Base-by-base conservation (phyloP, 2,113 vertebrate species). In the Strix aluco region DNA sequence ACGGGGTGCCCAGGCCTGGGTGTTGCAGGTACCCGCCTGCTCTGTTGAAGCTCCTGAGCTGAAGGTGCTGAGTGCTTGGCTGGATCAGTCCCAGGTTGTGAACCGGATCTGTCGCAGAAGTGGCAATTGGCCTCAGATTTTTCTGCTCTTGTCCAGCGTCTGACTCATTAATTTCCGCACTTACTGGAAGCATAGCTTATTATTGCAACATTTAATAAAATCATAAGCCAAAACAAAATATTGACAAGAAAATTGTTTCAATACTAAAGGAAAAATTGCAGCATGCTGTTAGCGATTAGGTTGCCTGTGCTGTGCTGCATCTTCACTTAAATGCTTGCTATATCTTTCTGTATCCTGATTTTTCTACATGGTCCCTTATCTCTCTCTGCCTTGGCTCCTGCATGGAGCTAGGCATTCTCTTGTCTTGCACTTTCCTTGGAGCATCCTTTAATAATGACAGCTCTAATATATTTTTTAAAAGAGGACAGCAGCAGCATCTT, bases 171-270 rank as follows among this genome's bases (percentile, higher is more conserved):
- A 87, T 95, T 96, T 94, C 95, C 11, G 1, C 34, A 4, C 58
- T 97, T 95, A 95, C 96, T 92, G 93, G 96, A 96, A 95, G n/a
- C 92, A n/a, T 22, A 58, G 81, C 71, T 90, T 17, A 4, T 87
- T 88, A 92, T 93, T 86, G 94, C 94, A 91, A 94, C 90, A 80
- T 30, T 29, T 62, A 75, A 90, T 66, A 38, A 85, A 94, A 69
- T 36, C 62, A 46, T 32, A 74, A 38, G 93, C 85, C 88, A 93
- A 96, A 94, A n/a, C 85, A 77, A 94, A 96, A 82, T 88, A 93
- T 90, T 93, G 90, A 82, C 71, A 15, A 59, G 89, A 63, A 79
- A 89, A 85, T 49, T 23, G 46, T 42, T 94, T 92, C 83, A 63
- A 22, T 91, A 8, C 21, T 57, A 14, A 62, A 82, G 29, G 78